Percentiles rank a stretch among this genome's conserved stretches.
Evolutionary conservation across 2,888 invertebrate genomes (phyloP).

Genomic region (Schrankia costaestrigalis): DNA sequence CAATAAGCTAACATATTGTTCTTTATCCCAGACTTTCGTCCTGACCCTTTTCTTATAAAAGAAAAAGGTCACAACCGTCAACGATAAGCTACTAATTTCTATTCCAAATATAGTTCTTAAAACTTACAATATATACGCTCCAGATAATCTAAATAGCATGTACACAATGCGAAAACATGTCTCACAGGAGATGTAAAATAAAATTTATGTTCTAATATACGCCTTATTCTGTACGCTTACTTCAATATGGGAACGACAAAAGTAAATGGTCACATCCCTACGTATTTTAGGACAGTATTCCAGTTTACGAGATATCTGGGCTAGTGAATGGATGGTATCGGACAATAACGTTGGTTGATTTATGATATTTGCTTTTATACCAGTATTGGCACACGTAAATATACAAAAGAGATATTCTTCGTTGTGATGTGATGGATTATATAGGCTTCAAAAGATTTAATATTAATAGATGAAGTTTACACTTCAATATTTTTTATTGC

Average conservation of each 20-base stretch:
- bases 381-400: slow-evolving; percentile 28
- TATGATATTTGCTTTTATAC: slow-evolving; percentile 34
- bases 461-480: slow-evolving; percentile 19
- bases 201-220: slow-evolving; percentile 27
- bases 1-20: too few relatives aligned
- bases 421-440: slow-evolving; percentile 17
- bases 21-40: too few relatives aligned
- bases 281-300: slow-evolving; percentile 29
- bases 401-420: slow-evolving; percentile 15
- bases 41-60: too few relatives aligned
- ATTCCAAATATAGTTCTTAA: too few relatives aligned
- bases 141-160: slow-evolving; percentile 9
- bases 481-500: slow-evolving; percentile 11
- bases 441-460: slow-evolving; percentile 12
- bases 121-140: slow-evolving; percentile 1
- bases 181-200: slow-evolving; percentile 24
- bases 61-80: too few relatives aligned
- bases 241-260: slow-evolving; percentile 12
- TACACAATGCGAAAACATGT: slow-evolving; percentile 5
- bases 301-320: slow-evolving; percentile 41
- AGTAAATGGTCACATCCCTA: slow-evolving; percentile 19
- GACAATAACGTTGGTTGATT: slow-evolving; percentile 43
- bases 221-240: slow-evolving; percentile 17
- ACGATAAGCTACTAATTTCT: too few relatives aligned
- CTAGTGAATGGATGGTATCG: slow-evolving; percentile 37